These are phyloP conservation scores for Drosophila leonis DNA, from an alignment of 2,888 invertebrate species.

Conservation along the genomic window DNA sequence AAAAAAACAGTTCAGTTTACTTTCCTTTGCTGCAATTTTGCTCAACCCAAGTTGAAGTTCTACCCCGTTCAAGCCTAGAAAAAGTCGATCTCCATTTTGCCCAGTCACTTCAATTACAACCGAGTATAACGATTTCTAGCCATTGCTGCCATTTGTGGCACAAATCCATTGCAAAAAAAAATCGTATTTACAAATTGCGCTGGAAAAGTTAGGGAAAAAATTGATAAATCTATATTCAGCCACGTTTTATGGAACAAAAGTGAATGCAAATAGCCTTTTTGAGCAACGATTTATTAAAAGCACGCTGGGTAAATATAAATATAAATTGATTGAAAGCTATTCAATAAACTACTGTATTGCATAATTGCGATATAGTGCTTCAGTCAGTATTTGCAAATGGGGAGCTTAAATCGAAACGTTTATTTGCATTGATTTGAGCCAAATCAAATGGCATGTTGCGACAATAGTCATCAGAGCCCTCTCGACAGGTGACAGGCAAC, in stretches of 20 bases:
- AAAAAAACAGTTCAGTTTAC: no score
- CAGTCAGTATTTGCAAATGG: background rate
- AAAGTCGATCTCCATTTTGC: no score
- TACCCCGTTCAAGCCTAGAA: no score
- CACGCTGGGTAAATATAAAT: slow-evolving; percentile 4
- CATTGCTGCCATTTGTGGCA: background rate
- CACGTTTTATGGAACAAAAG: background rate
- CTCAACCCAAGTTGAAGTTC: no score
- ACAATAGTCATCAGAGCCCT: background rate
- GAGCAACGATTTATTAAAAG: background rate
- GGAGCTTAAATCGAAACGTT: background rate
- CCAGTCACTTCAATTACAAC: no score
- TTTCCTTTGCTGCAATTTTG: no score
- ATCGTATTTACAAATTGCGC: background rate
- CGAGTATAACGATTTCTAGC: background rate
- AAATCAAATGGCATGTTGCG: slow-evolving; percentile 8
- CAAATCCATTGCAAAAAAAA: background rate
- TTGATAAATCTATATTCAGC: background rate
- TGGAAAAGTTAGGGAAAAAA: background rate
- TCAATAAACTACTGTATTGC: background rate
- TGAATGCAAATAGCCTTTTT: slow-evolving; percentile 1
- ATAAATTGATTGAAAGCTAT: slow-evolving; percentile 1
- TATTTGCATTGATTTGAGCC: slow-evolving; percentile 1
- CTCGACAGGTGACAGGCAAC: slow-evolving; percentile 3
- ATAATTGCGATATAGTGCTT: slow-evolving; percentile 2